Conservation (phyloP, 2,888 invertebrate species). For the Nymphalis urticae region DNA sequence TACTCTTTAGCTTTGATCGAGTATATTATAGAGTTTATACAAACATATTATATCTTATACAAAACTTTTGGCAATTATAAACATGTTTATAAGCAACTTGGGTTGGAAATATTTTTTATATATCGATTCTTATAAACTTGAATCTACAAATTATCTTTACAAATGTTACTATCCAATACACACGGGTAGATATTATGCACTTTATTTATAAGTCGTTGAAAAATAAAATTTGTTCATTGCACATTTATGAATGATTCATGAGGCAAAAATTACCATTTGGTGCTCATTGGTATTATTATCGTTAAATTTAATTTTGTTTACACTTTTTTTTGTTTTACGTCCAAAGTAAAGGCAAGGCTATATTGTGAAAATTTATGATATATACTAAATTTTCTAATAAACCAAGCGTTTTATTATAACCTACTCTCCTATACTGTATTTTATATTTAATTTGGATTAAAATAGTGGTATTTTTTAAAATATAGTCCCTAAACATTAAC, state of each 20-base stretch:
- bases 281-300: conserved; percentile 69
- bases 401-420: conserved; percentile 54
- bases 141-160: background rate
- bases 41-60: conserved; percentile 12
- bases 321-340: conserved; percentile 44
- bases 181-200: conserved; percentile 8
- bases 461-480: too few relatives aligned
- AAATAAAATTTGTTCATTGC: background rate
- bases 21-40: conserved; percentile 14
- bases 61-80: conserved; percentile 16
- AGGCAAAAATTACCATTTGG: conserved; percentile 44
- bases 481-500: too few relatives aligned
- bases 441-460: background rate
- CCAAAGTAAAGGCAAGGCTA: conserved; percentile 53
- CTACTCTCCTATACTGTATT: background rate
- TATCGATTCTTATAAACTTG: conserved; percentile 1
- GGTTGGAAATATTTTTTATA: conserved; percentile 10
- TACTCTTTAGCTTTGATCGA: conserved; percentile 27
- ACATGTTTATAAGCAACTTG: background rate
- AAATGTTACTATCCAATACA: conserved; percentile 1
- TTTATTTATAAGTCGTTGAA: conserved; percentile 1
- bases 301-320: conserved; percentile 65
- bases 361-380: conserved; percentile 72
- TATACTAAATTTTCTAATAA: conserved; percentile 77
- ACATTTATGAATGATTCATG: conserved; percentile 9